Evolutionary conservation across 2,113 vertebrate species (phyloP).

Genomic region (Potamarius usumacintae): DNA sequence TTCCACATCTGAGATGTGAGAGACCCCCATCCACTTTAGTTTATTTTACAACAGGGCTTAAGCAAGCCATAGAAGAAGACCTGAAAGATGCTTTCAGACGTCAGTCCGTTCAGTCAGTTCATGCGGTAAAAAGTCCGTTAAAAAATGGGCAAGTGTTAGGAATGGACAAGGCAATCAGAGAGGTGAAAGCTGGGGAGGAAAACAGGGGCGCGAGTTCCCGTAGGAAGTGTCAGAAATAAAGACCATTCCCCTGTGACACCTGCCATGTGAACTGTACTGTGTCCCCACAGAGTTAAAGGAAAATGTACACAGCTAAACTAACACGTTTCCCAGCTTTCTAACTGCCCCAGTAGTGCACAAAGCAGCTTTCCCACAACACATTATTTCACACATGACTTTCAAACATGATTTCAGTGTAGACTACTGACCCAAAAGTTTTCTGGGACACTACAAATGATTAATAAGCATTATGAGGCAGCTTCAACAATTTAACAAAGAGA

Average conservation of each 20-base stretch:
- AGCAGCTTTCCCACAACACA: constrained; percentile 19
- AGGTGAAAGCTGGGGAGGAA: constrained; percentile 34
- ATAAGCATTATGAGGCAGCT: constrained; percentile 45
- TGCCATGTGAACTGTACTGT: constrained; percentile 22
- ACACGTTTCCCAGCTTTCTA: background rate
- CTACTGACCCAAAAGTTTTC: constrained; percentile 39
- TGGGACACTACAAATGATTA: constrained; percentile 38
- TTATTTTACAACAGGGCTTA: constrained; percentile 92
- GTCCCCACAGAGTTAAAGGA: constrained; percentile 13
- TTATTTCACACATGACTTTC: constrained; percentile 22
- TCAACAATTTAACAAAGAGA: constrained; percentile 54
- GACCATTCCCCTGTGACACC: constrained; percentile 36
- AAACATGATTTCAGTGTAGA: constrained; percentile 51
- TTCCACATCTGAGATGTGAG: constrained; percentile 97
- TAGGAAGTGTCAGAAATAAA: constrained; percentile 34
- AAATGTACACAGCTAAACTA: constrained; percentile 28
- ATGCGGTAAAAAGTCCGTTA: constrained; percentile 67
- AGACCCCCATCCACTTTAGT: constrained; percentile 91
- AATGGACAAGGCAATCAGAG: constrained; percentile 63
- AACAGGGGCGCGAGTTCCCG: constrained; percentile 28
- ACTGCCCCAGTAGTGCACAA: constrained; percentile 17
- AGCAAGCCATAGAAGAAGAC: constrained; percentile 94
- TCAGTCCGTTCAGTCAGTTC: constrained; percentile 65
- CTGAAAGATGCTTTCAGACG: constrained; percentile 88
- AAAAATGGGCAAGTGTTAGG: constrained; percentile 68